These are phyloP conservation scores for Camptogramma bilineatum DNA, from an alignment of 2,888 invertebrate species.

Conservation along the genomic window DNA sequence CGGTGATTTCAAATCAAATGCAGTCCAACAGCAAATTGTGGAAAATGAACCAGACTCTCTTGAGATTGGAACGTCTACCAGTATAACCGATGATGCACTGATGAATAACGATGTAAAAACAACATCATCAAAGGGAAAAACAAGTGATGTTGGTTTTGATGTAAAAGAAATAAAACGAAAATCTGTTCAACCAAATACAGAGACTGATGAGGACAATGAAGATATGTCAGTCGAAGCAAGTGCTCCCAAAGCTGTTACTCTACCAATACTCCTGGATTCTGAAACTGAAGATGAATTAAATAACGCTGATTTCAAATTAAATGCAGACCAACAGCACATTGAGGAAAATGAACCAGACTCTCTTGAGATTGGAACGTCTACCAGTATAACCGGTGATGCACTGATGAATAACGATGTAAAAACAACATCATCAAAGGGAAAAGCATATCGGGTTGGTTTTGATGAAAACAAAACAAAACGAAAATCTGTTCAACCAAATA, in stretches of 20 bases:
- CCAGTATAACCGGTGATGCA: not conserved
- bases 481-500: constrained; percentile 12
- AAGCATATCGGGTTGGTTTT: constrained; percentile 19
- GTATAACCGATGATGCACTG: not conserved
- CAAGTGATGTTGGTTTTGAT: constrained; percentile 23
- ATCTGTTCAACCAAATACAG: constrained; percentile 10
- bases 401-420: constrained; percentile 2
- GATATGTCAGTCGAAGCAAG: no score
- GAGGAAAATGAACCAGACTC: constrained; percentile 6
- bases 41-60: constrained; percentile 7
- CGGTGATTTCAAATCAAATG: constrained; percentile 10
- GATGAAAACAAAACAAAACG: constrained; percentile 13
- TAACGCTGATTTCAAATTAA: constrained; percentile 10
- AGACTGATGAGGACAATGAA: constrained; percentile 24
- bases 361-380: constrained; percentile 1
- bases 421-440: not conserved
- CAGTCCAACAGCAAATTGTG: not conserved
- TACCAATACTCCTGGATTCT: no score
- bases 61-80: not conserved
- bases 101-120: not conserved
- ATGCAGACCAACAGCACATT: constrained; percentile 3
- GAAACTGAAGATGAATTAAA: constrained; percentile 1
- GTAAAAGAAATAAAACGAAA: constrained; percentile 11
- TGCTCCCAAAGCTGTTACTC: no score
- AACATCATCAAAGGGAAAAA: constrained; percentile 5